A percentile compares a stretch with the other conserved stretches of the same genome.
Evolutionary conservation across 1,140 invertebrate species (phyloP).

Genomic region (Eciton burchellii): DNA sequence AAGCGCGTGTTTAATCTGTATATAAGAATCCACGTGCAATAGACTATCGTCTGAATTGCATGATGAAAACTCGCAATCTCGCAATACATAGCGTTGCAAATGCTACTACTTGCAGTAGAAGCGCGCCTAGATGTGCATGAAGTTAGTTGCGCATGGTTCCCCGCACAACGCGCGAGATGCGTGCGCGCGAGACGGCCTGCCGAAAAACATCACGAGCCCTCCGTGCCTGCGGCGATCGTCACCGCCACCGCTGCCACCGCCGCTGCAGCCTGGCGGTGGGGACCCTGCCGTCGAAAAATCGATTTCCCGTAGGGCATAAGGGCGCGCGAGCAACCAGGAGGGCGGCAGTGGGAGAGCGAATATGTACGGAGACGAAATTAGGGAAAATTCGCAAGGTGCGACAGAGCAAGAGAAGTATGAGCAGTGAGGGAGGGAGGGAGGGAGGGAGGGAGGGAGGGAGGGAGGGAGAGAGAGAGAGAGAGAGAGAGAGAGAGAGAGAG

Average conservation of each 20-base stretch:
- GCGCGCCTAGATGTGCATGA: too few relatives aligned
- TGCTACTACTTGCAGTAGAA: too few relatives aligned
- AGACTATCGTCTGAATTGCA: too few relatives aligned
- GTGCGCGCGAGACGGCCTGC: conserved; percentile 59
- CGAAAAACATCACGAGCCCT: conserved; percentile 67
- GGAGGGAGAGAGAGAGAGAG: conserved; percentile 24
- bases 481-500: conserved; percentile 29
- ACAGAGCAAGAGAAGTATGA: too few relatives aligned
- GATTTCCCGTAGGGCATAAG: conserved; percentile 83
- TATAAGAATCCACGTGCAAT: too few relatives aligned
- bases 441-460: conserved; percentile 28
- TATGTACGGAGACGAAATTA: conserved; percentile 73
- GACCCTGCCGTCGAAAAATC: conserved; percentile 81
- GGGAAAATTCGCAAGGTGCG: conserved; percentile 71
- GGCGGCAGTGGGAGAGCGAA: conserved; percentile 51
- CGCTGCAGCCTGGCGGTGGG: conserved; percentile 76
- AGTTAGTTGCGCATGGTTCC: too few relatives aligned
- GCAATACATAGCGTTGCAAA: too few relatives aligned
- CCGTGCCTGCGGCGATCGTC: conserved; percentile 34
- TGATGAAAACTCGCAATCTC: too few relatives aligned
- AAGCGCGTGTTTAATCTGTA: not conserved
- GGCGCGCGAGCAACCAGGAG: conserved; percentile 67
- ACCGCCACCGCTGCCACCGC: conserved; percentile 38
- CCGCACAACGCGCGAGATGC: not conserved
- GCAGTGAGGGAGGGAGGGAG: conserved; percentile 61